Base-by-base conservation (phyloP, 2,113 vertebrate species). In the Pygoscelis adeliae region DNA sequence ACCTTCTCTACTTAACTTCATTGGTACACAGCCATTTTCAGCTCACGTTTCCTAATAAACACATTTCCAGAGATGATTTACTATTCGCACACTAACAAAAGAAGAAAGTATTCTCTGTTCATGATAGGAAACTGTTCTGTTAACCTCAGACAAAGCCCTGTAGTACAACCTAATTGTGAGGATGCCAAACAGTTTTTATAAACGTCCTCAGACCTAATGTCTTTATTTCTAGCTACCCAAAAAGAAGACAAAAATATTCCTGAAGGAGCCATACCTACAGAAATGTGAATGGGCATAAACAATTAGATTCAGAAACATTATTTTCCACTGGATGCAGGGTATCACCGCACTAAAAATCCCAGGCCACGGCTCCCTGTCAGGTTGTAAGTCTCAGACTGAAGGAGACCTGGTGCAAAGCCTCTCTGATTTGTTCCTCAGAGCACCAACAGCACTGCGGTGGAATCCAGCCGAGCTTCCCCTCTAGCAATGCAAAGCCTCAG, bases 71-170 rank as follows among this genome's bases (percentile, higher is more conserved):
- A 66, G 82, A 78, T 71, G 55, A 95, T 92, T 94, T 90, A 34
- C 84, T 79, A 80, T 72, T 97, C 94, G 94, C 15, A 30, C 9
- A 1, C 83, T 44, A 89, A 95, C 93, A 96, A 96, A 97, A 96
- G 96, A 80, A 72, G 65, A 40, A 93, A 69, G 20, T 89, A 34
- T 55, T 91, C 76, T 76, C 91, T 93, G 82, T 25, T 91, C 66
- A 9, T 0, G 2, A 38, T 4, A 49, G 79, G 71, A 88, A 91
- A 79, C 72, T n/a, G 7, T 82, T 91, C 81, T 79, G 79, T 90
- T 94, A 65, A 81, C 59, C 76, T 92, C 72, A 96, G 55, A 96
- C 94, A 96, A 96, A 96, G 77, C 93, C 56, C 65, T 49, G 86
- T 63, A 87, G 85, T 52, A 77, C 36, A 78, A 14, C 49, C 91